Evolutionary conservation across 2,113 vertebrate species (phyloP), one percentile per base, ranked within the genome.

Genomic region (Ornithorhynchus anatinus): DNA sequence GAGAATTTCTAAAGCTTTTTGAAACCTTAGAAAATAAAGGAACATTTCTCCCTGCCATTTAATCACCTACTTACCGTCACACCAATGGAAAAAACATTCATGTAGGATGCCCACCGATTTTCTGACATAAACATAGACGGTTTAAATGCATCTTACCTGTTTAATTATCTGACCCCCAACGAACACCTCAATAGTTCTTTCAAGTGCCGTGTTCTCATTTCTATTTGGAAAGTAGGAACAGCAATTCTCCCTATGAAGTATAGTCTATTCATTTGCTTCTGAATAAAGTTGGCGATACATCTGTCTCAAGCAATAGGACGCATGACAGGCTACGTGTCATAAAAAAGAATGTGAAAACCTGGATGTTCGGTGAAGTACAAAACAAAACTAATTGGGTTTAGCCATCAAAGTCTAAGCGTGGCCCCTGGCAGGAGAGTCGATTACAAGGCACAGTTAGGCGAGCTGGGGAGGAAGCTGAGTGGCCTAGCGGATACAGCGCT

Each of bases 271-370:
- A 61, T 68, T 75, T 72, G 60, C 48, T 59, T 85, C 43, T 69
- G 69, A 65, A 77, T 38, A 25, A 84, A 67, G 58, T 40, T 80
- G 83, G 75, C 72, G 81, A 63, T 85, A 81, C 75, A 80, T 84
- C 80, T 85, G 76, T 80, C 70, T 80, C 72, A 73, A 42, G 64
- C 81, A 78, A 62, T 84, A 58, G 69, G 77, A 71, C 78, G 79
- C 73, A 75, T 20, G 59, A 75, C 73, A 56, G 72, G 47, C 56
- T 75, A 56, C 68, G 59, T 42, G 32, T 75, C 59, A 80, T 77
- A 77, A 75, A 75, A 70, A 77, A 75, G 60, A 44, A 47, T 53
- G 58, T 33, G 39, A 33, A 54, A 72, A 76, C 37, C 64, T 65
- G 42, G 57, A 61, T 82, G 77, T 75, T 81, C 73, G 58, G 70